Conservation (phyloP, 2,888 invertebrate genomes). For the Bellardia pandia region DNA sequence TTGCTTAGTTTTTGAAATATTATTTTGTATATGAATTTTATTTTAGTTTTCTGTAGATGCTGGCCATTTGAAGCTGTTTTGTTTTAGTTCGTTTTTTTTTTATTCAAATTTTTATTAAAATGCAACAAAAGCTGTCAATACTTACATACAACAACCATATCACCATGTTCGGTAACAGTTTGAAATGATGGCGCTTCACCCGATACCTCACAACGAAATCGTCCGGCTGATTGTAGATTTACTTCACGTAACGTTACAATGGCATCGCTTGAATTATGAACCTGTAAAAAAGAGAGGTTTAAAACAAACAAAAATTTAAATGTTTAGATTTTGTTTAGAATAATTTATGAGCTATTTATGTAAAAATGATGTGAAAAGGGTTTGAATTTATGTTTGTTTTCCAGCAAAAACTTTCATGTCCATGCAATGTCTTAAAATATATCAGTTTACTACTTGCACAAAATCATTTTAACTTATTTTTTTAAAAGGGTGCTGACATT, state of each 20-base stretch:
- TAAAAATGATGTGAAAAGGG: background rate
- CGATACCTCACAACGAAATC: slow-evolving; percentile 89
- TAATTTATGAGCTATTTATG: slow-evolving; percentile 37
- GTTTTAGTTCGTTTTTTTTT: background rate
- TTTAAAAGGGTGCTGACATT: no score
- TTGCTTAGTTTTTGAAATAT: background rate
- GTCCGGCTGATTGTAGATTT: slow-evolving; percentile 87
- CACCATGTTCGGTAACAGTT: slow-evolving; percentile 88
- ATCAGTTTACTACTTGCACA: no score
- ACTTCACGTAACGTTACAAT: slow-evolving; percentile 88
- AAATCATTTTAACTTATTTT: no score
- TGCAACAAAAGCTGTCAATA: slow-evolving; percentile 75
- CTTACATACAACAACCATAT: slow-evolving; percentile 89
- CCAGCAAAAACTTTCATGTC: background rate
- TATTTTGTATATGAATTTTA: background rate
- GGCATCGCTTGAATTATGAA: slow-evolving; percentile 88
- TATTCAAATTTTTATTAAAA: slow-evolving; percentile 18
- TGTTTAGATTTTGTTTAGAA: slow-evolving; percentile 16
- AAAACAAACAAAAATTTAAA: slow-evolving; percentile 18
- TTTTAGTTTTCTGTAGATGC: background rate
- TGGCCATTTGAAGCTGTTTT: background rate
- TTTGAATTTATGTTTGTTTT: background rate
- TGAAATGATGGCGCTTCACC: slow-evolving; percentile 89
- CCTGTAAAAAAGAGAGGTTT: slow-evolving; percentile 82
- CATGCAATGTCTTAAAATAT: no score